Conservation (phyloP, 2,888 invertebrate species). For the Podabrus alpinus region DNA sequence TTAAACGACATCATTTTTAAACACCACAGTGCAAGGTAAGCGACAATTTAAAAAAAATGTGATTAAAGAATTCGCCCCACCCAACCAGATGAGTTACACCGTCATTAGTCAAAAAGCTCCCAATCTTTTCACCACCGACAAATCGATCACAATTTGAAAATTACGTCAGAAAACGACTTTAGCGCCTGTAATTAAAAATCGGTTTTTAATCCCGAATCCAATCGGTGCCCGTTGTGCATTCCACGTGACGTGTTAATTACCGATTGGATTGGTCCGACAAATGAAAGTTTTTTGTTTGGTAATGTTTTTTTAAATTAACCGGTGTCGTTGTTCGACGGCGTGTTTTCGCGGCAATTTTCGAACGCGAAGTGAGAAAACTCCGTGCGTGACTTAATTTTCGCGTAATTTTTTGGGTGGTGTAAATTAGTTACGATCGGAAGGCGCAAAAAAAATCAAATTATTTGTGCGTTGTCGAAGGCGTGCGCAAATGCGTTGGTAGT, state of each 20-base stretch:
- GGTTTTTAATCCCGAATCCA: background rate
- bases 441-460: constrained; percentile 9
- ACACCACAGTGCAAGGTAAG: background rate
- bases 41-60: background rate
- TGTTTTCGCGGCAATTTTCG: background rate
- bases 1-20: background rate
- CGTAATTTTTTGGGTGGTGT: background rate
- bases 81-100: background rate
- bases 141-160: background rate
- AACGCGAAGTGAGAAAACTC: background rate
- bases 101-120: background rate
- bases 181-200: background rate
- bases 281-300: background rate
- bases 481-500: constrained; percentile 22
- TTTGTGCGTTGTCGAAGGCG: constrained; percentile 14
- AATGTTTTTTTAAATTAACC: background rate
- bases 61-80: background rate
- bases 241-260: background rate
- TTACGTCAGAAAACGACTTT: background rate
- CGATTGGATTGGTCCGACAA: background rate
- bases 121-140: background rate
- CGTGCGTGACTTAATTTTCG: background rate
- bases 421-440: background rate
- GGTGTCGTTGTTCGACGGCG: background rate
- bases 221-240: background rate